Percentiles rank a stretch among this genome's conserved stretches.
Conservation (phyloP, 1,140 invertebrate genomes). For the Tenebrio molitor region DNA sequence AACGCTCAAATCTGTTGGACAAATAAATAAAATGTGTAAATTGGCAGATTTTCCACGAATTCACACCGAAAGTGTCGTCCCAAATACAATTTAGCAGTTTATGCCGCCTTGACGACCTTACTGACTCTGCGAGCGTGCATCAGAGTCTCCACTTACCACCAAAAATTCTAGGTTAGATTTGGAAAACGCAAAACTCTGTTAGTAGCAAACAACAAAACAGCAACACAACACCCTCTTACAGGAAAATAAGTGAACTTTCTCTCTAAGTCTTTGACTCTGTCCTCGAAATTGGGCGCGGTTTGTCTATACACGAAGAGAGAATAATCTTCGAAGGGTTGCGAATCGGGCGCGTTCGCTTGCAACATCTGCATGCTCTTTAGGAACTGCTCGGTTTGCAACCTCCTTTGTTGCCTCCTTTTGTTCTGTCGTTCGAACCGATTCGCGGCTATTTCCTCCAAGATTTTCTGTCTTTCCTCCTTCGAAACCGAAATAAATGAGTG, state of each 20-base stretch:
- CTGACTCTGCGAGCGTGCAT: no score
- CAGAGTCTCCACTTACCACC: no score
- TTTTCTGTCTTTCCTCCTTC: conserved; percentile 77
- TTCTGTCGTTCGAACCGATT: conserved; percentile 77
- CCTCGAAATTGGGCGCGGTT: conserved; percentile 81
- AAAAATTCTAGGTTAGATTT: no score
- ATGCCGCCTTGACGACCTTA: no score
- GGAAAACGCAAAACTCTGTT: conserved; percentile 10
- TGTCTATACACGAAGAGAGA: conserved; percentile 81
- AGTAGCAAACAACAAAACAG: conserved; percentile 11
- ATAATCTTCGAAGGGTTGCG: conserved; percentile 79
- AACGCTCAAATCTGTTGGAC: no score
- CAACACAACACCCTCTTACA: conserved; percentile 71
- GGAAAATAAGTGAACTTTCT: conserved; percentile 79
- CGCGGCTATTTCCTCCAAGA: conserved; percentile 76
- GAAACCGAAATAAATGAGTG: conserved; percentile 31
- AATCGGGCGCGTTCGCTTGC: conserved; percentile 74
- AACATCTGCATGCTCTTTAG: conserved; percentile 85
- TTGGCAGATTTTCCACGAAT: no score
- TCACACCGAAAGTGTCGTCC: no score
- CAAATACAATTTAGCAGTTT: no score
- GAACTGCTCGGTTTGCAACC: conserved; percentile 80
- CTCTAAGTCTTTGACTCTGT: conserved; percentile 83
- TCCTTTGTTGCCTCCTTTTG: conserved; percentile 75
- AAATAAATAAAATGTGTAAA: no score